Evolutionary conservation across 2,113 vertebrate species (phyloP).

Genomic region (Cynopterus brachyotis): DNA sequence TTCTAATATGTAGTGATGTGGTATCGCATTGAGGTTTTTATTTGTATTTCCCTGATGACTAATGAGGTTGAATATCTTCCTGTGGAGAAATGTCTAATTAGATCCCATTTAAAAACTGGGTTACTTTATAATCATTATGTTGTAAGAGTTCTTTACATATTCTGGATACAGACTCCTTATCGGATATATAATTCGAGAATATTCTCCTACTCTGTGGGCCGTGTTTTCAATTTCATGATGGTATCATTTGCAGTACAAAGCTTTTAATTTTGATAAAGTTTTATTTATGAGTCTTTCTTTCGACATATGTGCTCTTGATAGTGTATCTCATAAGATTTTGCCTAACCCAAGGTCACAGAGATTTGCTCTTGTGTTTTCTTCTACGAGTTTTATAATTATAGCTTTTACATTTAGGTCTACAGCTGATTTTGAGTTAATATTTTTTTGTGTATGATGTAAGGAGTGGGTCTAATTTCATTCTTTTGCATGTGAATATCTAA

Average conservation of each 20-base stretch:
- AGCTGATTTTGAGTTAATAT: background rate
- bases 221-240: background rate
- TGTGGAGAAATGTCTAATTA: background rate
- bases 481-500: background rate
- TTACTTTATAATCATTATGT: background rate
- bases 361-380: background rate
- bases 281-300: background rate
- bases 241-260: background rate
- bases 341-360: background rate
- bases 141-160: background rate
- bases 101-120: background rate
- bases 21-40: background rate
- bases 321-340: background rate
- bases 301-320: background rate
- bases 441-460: background rate
- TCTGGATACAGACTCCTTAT: background rate
- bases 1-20: background rate
- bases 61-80: background rate
- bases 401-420: background rate
- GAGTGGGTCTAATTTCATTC: background rate
- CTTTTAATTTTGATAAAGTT: background rate
- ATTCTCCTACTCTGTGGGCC: background rate
- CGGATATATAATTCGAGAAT: background rate
- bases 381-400: background rate
- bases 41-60: background rate